Base-by-base conservation (phyloP, 1,140 invertebrate species). In the Rhopalosiphum padi region DNA sequence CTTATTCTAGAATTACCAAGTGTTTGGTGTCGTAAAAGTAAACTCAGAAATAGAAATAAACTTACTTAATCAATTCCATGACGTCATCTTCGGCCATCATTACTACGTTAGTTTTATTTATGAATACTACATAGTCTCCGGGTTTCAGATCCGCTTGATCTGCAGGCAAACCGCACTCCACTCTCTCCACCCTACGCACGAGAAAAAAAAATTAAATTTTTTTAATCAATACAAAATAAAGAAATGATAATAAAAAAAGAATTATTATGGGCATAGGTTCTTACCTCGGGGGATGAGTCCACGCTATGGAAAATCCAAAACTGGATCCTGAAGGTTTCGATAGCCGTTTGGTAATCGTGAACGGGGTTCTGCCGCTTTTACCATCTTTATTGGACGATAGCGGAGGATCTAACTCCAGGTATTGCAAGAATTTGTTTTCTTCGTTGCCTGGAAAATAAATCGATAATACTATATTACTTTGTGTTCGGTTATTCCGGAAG, bases 301-400 rank as follows among this genome's bases (percentile, higher is more conserved):
- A 98, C 2, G 98, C 97, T n/a, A 99, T 97, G 9, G 98, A 98
- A 95, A 99, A 99, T 3, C 97, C 97, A 95, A 97, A 98, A 15
- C 97, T 96, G 46, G 96, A 96, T 89, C 96, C 96, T 5, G 96
- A 95, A 18, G 96, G 96, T 53, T 96, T 95, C 18, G 96, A 95
- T 88, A 97, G 94, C 94, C 96, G 96, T 94, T 97, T 97, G 51
- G 97, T 98, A 87, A 97, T 97, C 7, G 97, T 98, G 94, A 98
- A 98, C 0, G 97, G 97, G 2, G 97, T 98, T 94, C 97, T 96
- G n/a, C 97, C 97, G 90, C 95, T 94, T 96, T 96, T 83, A 95
- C 95, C 22, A 95, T 95, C 95, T 82, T 60, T 77, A n/a, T 77
- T 94, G 11, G 55, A 77, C 83, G 90, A 60, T 21, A 68, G 43